Evolutionary conservation across 2,888 invertebrate species (phyloP).

Genomic region (Achlya flavicornis): DNA sequence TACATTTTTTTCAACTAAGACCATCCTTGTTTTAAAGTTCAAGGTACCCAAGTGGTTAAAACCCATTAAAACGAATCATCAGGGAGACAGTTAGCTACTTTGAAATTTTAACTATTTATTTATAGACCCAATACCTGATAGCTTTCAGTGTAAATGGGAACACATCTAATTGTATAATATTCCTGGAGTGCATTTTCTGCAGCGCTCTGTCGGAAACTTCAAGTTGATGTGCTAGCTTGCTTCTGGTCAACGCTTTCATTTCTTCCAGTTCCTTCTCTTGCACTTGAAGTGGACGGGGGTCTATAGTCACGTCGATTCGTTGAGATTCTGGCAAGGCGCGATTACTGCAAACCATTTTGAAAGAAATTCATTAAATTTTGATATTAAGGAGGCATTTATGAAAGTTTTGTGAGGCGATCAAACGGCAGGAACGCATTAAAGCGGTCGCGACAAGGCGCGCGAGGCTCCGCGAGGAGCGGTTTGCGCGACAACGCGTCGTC

Average conservation of each 20-base stretch:
- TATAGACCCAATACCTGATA: constrained; percentile 71
- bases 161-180: constrained; percentile 86
- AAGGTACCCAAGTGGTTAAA: too few species aligned
- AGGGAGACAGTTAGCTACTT: too few species aligned
- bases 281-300: constrained; percentile 86
- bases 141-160: constrained; percentile 85
- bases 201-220: constrained; percentile 87
- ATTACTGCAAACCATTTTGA: constrained; percentile 70
- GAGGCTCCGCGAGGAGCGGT: too few species aligned
- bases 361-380: not conserved
- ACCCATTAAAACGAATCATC: too few species aligned
- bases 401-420: too few species aligned
- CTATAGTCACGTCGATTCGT: constrained; percentile 86
- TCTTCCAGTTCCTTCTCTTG: constrained; percentile 84
- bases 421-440: too few species aligned
- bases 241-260: constrained; percentile 85
- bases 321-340: constrained; percentile 84
- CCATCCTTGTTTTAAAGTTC: too few species aligned
- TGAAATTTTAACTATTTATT: too few species aligned
- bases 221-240: constrained; percentile 87
- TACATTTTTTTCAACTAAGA: too few species aligned
- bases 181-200: constrained; percentile 86
- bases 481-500: too few species aligned
- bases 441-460: too few species aligned
- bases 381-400: not conserved